These are phyloP conservation scores for Imbricaverruca yamaguchii DNA, from an alignment of 2,888 invertebrate species.

Conservation along the genomic window DNA sequence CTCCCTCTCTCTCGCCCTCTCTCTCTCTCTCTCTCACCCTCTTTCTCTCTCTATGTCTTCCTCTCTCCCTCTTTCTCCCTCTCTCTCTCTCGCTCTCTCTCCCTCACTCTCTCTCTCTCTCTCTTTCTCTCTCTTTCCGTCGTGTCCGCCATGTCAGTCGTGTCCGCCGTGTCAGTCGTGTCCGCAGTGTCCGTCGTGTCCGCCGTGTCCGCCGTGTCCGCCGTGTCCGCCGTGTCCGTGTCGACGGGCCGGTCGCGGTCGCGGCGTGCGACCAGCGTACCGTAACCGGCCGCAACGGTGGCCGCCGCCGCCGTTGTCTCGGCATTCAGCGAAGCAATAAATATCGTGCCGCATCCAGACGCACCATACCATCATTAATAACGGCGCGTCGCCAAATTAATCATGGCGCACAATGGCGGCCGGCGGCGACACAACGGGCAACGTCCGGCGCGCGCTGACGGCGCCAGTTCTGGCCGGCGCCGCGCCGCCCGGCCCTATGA, in stretches of 20 bases:
- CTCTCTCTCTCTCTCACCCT: no score
- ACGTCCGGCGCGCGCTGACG: slow-evolving; percentile 7
- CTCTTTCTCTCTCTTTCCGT: no score
- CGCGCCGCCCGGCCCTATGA: neutral
- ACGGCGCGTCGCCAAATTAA: slow-evolving; percentile 1
- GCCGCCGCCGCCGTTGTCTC: neutral
- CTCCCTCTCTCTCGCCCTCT: no score
- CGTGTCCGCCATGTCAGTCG: no score
- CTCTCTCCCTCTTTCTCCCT: no score
- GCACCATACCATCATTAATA: slow-evolving; percentile 1
- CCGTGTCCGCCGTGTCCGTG: neutral
- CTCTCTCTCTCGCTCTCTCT: no score
- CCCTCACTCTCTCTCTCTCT: no score
- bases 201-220: no score
- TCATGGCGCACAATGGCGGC: slow-evolving; percentile 3
- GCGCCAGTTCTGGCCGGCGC: neutral
- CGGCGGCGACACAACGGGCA: neutral
- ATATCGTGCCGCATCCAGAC: slow-evolving; percentile 16
- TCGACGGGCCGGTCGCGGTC: neutral
- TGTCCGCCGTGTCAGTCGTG: no score
- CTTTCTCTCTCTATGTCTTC: no score
- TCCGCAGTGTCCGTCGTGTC: no score
- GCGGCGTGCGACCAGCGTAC: neutral
- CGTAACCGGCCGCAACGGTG: neutral
- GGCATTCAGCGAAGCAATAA: slow-evolving; percentile 10